Conservation (phyloP, 2,113 vertebrate species). For the Castor canadensis region DNA sequence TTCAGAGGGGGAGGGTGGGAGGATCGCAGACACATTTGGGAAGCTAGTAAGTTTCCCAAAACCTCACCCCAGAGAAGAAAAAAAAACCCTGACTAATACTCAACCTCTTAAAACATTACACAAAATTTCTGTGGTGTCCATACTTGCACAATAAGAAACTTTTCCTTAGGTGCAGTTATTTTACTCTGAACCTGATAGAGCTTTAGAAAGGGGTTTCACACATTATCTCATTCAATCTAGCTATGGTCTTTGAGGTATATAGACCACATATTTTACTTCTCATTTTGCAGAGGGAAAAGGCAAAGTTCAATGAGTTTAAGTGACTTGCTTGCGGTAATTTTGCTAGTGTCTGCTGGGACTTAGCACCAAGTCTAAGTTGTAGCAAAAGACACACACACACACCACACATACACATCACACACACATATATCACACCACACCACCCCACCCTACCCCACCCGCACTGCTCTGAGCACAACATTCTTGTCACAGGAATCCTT, state of each 20-base stretch:
- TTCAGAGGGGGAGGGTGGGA: background rate
- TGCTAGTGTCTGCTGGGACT: background rate
- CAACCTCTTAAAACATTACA: background rate
- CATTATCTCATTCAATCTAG: background rate
- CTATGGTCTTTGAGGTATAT: constrained; percentile 42
- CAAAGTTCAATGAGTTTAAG: background rate
- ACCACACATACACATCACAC: no score
- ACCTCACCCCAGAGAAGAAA: background rate
- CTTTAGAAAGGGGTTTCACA: background rate
- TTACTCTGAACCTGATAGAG: background rate
- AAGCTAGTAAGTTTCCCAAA: background rate
- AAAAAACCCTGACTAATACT: background rate
- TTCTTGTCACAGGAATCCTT: no score
- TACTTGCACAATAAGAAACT: background rate
- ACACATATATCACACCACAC: no score
- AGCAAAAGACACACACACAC: no score
- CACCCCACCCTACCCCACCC: background rate
- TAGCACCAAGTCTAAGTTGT: background rate
- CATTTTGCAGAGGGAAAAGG: background rate
- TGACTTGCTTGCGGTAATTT: background rate
- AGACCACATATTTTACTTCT: constrained; percentile 35
- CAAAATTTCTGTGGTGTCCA: background rate
- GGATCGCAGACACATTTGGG: background rate
- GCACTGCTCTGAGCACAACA: background rate
- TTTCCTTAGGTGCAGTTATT: background rate